Evolutionary conservation across 2,888 invertebrate genomes (phyloP).

Genomic region (Aphodius granarius): DNA sequence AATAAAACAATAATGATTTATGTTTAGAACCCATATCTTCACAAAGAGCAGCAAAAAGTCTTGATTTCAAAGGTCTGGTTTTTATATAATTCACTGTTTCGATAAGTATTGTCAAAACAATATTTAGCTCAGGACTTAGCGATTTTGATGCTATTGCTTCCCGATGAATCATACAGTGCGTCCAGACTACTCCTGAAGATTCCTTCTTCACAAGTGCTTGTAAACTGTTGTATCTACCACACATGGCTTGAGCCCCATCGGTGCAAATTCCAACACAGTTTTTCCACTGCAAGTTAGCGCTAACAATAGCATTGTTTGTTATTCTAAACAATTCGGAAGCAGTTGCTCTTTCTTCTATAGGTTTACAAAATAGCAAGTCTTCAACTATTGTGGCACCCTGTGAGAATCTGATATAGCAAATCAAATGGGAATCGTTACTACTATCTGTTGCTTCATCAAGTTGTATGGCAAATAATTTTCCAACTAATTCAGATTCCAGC

Average conservation of each 20-base stretch:
- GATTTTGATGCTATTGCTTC: too few species aligned
- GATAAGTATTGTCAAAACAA: too few species aligned
- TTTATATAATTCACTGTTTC: too few species aligned
- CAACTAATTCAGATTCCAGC: conserved; percentile 24
- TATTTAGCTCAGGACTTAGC: too few species aligned
- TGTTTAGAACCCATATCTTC: too few species aligned
- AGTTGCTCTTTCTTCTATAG: conserved; percentile 24
- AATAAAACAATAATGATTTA: too few species aligned
- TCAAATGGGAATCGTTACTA: conserved; percentile 29
- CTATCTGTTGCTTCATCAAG: conserved; percentile 29
- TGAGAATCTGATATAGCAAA: conserved; percentile 13
- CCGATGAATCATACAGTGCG: too few species aligned
- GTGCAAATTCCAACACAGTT: conserved; percentile 22
- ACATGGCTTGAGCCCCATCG: conserved; percentile 23
- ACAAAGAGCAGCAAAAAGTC: too few species aligned
- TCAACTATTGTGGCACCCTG: conserved; percentile 16
- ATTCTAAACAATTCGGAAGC: conserved; percentile 11
- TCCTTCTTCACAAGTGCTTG: conserved; percentile 11
- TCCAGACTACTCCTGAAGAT: too few species aligned
- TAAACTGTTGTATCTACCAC: conserved; percentile 14
- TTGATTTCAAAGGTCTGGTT: too few species aligned
- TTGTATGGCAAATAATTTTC: conserved; percentile 24
- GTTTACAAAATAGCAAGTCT: conserved; percentile 31
- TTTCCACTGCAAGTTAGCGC: conserved; percentile 13
- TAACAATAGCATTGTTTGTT: conserved; percentile 11